These are phyloP conservation scores for Crotalus adamanteus DNA, from an alignment of 2,797 vertebrate genomes.

Conservation along the genomic window DNA sequence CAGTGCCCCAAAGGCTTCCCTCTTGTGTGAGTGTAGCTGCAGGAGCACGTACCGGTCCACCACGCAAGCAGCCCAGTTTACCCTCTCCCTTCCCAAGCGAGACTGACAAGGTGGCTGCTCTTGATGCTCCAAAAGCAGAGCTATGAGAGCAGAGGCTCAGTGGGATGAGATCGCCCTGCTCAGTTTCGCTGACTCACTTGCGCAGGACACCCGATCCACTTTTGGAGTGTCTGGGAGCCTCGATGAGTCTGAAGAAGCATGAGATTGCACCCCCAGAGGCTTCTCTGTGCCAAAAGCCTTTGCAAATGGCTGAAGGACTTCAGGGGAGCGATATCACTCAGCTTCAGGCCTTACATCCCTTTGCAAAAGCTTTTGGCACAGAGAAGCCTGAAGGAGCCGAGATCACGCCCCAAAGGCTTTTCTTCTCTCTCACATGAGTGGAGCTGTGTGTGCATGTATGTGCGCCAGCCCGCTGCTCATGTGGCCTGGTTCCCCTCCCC, in stretches of 20 bases:
- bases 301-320: neutral
- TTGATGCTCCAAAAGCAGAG: too few relatives aligned
- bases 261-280: neutral
- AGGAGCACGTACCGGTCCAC: fast-evolving
- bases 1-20: neutral
- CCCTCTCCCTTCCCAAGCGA: neutral
- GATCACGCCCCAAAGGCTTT: neutral
- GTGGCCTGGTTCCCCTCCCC: too few relatives aligned
- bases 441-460: neutral
- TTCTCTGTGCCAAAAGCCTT: too few relatives aligned
- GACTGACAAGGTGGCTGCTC: too few relatives aligned
- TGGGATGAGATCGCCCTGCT: neutral
- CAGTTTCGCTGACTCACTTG: too few relatives aligned
- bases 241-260: neutral
- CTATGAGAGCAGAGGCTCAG: too few relatives aligned
- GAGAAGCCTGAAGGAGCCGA: too few relatives aligned
- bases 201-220: neutral
- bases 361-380: too few relatives aligned
- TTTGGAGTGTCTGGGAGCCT: neutral
- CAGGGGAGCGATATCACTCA: neutral
- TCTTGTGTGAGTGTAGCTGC: neutral
- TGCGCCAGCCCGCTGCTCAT: neutral
- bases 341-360: neutral
- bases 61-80: neutral
- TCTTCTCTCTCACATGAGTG: neutral